Evolutionary conservation across 2,888 invertebrate species (phyloP), one percentile per base, ranked within the genome.

Genomic region (Sphaerophoria taeniata): DNA sequence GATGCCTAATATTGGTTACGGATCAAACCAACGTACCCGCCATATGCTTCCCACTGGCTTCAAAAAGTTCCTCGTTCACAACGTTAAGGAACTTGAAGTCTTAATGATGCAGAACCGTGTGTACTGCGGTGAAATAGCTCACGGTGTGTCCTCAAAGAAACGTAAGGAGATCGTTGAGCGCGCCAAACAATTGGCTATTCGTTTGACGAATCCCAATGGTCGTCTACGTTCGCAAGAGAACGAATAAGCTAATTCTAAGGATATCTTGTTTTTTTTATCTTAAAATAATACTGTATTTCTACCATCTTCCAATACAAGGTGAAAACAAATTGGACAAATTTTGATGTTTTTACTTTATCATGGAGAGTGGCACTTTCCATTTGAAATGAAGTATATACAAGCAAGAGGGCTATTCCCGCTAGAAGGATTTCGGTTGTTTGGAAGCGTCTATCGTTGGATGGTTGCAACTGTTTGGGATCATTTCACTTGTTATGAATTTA

Each of bases 1-100:
- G 94, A 99, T 99, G 99, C 99, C 99, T 88, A 98, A 96, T 92
- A 98, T 99, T 92, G 99, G 99, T 95, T 99, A 99, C 92, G 99
- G 99, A 88, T 98, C 98, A 89, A 97, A 96, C 93, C 96, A 96
- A 92, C 97, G 96, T 91, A 98, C 98, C 96, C 96, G 96, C 91
- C 99, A 99, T 93, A 97, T 99, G 96, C 95, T 99, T 43, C 99
- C 99, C 60, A 98, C 97, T 92, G 99, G 99, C 84, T 99, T 99
- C 95, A 95, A 97, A 89, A 99, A 99, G 93, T 98, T 99, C 88
- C 93, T 97, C 73, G 96, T 98, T 65, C 96, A 97, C 92, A 98
- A 98, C 91, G 94, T 96, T 74, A 93, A 97, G 94, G 99, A 99
- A 93, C 93, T 99, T 88, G 99, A 99, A 93, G 97, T 99, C 89